phyloP scores from a whole-genome alignment of 2,797 vertebrate species.

The Iguana delicatissima region DNA sequence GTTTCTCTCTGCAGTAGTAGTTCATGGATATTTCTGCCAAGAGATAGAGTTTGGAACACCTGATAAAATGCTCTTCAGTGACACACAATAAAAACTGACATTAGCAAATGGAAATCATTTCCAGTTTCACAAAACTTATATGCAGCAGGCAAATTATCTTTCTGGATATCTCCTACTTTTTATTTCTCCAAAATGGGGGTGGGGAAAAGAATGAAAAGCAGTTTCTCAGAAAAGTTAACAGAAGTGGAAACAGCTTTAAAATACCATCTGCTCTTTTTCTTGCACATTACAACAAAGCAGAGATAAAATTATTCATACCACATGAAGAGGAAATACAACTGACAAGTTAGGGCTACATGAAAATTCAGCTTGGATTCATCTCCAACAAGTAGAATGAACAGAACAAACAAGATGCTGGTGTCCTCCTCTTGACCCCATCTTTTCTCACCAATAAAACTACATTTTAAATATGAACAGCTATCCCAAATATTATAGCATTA shows the following conservation, averaged over 20 bases:
- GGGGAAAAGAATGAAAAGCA: slow-evolving; percentile 46
- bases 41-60: slow-evolving; percentile 55
- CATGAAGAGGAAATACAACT: slow-evolving; percentile 56
- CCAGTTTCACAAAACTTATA: slow-evolving; percentile 59
- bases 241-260: slow-evolving; percentile 59
- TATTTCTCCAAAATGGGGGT: background rate
- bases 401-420: background rate
- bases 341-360: slow-evolving; percentile 50
- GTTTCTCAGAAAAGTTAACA: slow-evolving; percentile 66
- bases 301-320: slow-evolving; percentile 57
- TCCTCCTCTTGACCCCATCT: slow-evolving; percentile 13
- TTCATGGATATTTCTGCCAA: slow-evolving; percentile 61
- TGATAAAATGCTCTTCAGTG: slow-evolving; percentile 63
- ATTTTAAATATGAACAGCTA: slow-evolving; percentile 17
- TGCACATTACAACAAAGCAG: slow-evolving; percentile 36
- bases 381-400: slow-evolving; percentile 36
- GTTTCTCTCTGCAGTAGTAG: slow-evolving; percentile 51
- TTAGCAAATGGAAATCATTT: slow-evolving; percentile 57
- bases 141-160: slow-evolving; percentile 52
- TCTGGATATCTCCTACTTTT: slow-evolving; percentile 24
- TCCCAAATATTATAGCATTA: slow-evolving; percentile 31
- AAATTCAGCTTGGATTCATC: slow-evolving; percentile 46
- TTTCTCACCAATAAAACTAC: slow-evolving; percentile 8
- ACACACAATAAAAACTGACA: slow-evolving; percentile 53
- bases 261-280: slow-evolving; percentile 64